Conservation (phyloP, 2,113 vertebrate species). For the Corvus cornix region DNA sequence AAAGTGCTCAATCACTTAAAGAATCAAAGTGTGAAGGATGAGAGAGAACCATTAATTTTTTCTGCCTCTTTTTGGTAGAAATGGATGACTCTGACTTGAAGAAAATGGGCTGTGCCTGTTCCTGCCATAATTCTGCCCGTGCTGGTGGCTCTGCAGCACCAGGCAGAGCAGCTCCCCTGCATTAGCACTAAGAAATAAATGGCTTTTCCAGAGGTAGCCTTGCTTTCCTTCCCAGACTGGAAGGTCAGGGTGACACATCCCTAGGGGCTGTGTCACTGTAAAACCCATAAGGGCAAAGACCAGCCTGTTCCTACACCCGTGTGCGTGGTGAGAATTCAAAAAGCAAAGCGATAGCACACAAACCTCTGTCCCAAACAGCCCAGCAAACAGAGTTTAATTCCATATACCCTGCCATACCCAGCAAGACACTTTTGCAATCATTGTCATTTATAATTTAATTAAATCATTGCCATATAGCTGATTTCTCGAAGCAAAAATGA, state of each 20-base stretch:
- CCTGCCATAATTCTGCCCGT: not conserved
- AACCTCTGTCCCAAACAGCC: not conserved
- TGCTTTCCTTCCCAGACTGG: not conserved
- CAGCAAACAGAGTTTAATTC: not conserved
- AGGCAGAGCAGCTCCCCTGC: not conserved
- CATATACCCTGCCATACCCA: not conserved
- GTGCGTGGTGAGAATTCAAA: not conserved
- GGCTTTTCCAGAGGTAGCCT: not conserved
- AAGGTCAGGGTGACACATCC: not conserved
- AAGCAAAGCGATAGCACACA: not conserved
- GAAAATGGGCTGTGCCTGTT: not conserved
- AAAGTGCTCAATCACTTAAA: conserved; percentile 21
- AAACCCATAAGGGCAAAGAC: not conserved
- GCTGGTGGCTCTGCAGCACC: not conserved
- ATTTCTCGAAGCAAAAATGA: not conserved
- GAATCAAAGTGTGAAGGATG: conserved; percentile 3
- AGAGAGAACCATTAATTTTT: not conserved
- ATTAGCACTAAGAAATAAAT: not conserved
- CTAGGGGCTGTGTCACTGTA: not conserved
- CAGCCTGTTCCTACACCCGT: not conserved
- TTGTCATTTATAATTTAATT: not conserved
- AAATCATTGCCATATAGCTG: not conserved
- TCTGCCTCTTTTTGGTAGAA: not conserved
- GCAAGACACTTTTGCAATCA: not conserved
- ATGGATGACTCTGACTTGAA: not conserved